Percentiles rank a stretch among this genome's conserved stretches.
These are phyloP conservation scores for Melanotaenia parkinsoni DNA, from an alignment of 2,797 vertebrate genomes.

Conservation along the genomic window DNA sequence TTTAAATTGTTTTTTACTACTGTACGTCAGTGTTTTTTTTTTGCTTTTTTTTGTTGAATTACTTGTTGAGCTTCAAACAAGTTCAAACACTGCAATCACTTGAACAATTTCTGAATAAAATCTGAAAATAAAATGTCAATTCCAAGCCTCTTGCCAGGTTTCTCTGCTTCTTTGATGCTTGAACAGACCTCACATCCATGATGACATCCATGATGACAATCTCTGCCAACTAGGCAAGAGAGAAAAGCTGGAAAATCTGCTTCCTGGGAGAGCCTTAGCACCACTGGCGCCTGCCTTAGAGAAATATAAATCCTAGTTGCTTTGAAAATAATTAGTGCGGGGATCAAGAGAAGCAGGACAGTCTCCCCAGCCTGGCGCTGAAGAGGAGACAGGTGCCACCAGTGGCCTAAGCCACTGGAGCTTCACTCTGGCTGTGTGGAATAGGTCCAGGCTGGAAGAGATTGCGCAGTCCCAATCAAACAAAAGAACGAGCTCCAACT, in stretches of 20 bases:
- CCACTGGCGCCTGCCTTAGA: slow-evolving; percentile 78
- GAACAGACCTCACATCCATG: slow-evolving; percentile 40
- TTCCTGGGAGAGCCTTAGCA: slow-evolving; percentile 67
- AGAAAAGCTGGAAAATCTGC: slow-evolving; percentile 67
- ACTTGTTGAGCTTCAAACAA: too few relatives aligned
- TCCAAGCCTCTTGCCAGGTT: slow-evolving; percentile 45
- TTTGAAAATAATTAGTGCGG: slow-evolving; percentile 84
- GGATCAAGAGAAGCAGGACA: slow-evolving; percentile 79
- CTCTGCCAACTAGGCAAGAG: slow-evolving; percentile 52
- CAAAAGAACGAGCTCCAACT: slow-evolving; percentile 55
- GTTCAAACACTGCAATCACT: neutral
- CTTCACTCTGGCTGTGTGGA: slow-evolving; percentile 66
- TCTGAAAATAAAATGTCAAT: slow-evolving; percentile 35
- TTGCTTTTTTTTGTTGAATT: too few relatives aligned
- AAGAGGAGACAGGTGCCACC: slow-evolving; percentile 84
- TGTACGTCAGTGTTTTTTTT: too few relatives aligned
- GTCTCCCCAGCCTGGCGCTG: slow-evolving; percentile 79
- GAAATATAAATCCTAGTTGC: slow-evolving; percentile 80
- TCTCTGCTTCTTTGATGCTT: slow-evolving; percentile 55
- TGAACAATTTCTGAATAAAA: neutral
- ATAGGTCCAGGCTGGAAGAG: slow-evolving; percentile 55
- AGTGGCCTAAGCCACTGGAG: slow-evolving; percentile 75
- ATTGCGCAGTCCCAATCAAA: slow-evolving; percentile 65
- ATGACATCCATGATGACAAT: slow-evolving; percentile 64
- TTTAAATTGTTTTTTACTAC: too few relatives aligned